Evolutionary conservation across 2,888 invertebrate species (phyloP).

Genomic region (Stictocephala bisonia): DNA sequence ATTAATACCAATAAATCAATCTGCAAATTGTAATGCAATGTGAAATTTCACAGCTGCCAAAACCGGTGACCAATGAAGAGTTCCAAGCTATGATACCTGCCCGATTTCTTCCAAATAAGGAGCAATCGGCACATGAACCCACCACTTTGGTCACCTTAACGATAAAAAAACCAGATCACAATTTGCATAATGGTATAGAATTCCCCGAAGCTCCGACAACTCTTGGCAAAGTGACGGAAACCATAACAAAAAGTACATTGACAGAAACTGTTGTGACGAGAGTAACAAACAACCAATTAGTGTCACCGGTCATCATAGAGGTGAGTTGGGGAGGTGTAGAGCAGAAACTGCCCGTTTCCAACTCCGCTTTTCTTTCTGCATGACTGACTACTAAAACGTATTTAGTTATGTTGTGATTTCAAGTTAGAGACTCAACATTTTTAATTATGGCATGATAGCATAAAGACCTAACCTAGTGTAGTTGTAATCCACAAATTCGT

Average conservation of each 20-base stretch:
- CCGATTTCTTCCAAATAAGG: slow-evolving; percentile 74
- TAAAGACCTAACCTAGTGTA: too few species aligned
- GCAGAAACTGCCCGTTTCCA: too few species aligned
- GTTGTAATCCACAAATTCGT: too few species aligned
- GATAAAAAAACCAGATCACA: slow-evolving; percentile 77
- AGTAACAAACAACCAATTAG: slow-evolving; percentile 91
- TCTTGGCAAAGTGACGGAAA: slow-evolving; percentile 91
- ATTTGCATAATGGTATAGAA: slow-evolving; percentile 74
- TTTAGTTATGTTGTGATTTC: too few species aligned
- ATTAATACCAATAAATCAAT: too few species aligned
- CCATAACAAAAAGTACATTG: slow-evolving; percentile 95
- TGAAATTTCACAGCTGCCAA: slow-evolving; percentile 66
- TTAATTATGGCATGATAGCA: too few species aligned
- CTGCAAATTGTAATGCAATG: slow-evolving; percentile 6
- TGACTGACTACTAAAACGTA: too few species aligned
- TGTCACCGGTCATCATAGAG: slow-evolving; percentile 89
- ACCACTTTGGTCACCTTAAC: slow-evolving; percentile 79
- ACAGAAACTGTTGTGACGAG: slow-evolving; percentile 95
- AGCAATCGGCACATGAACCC: slow-evolving; percentile 47
- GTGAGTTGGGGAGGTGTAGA: slow-evolving; percentile 69
- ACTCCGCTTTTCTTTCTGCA: too few species aligned
- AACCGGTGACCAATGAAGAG: slow-evolving; percentile 92
- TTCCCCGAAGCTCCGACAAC: slow-evolving; percentile 86
- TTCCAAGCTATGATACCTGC: slow-evolving; percentile 96
- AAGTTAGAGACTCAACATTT: too few species aligned